phyloP scores from a whole-genome alignment of 2,113 vertebrate species.

The Ginglymostoma cirratum region DNA sequence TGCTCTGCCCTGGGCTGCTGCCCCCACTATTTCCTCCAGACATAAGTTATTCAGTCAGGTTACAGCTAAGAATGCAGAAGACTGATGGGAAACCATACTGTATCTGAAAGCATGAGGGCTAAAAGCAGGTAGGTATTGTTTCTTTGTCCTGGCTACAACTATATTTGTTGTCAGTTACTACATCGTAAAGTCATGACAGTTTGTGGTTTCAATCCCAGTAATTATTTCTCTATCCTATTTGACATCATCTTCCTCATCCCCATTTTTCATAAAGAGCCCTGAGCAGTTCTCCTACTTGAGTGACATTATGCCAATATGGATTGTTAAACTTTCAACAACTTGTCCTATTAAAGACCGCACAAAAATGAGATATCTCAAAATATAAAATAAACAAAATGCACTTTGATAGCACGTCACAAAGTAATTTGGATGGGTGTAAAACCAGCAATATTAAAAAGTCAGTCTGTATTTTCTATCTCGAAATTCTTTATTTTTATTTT shows the following conservation, averaged over 20 bases:
- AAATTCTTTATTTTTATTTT: not conserved
- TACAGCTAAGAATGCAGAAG: not conserved
- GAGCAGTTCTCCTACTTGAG: not conserved
- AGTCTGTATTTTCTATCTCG: not conserved
- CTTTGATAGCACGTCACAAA: not conserved
- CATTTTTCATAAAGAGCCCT: not conserved
- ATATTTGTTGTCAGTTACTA: not conserved
- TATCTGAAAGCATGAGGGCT: not conserved
- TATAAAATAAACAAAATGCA: slow-evolving; percentile 4
- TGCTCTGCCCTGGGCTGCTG: no score
- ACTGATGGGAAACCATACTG: not conserved
- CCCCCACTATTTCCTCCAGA: not conserved
- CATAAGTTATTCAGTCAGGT: not conserved
- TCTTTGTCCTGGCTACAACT: not conserved
- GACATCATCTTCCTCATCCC: not conserved
- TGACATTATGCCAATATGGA: not conserved
- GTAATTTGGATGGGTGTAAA: not conserved
- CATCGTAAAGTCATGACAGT: not conserved
- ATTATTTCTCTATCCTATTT: not conserved
- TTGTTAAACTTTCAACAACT: not conserved
- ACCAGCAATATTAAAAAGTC: not conserved
- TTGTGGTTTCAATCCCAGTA: not conserved
- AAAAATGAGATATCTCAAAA: not conserved
- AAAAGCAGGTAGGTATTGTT: not conserved
- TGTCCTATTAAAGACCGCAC: not conserved